These are phyloP conservation scores for Lagopus leucura DNA, from an alignment of 2,113 vertebrate species.

Conservation along the genomic window DNA sequence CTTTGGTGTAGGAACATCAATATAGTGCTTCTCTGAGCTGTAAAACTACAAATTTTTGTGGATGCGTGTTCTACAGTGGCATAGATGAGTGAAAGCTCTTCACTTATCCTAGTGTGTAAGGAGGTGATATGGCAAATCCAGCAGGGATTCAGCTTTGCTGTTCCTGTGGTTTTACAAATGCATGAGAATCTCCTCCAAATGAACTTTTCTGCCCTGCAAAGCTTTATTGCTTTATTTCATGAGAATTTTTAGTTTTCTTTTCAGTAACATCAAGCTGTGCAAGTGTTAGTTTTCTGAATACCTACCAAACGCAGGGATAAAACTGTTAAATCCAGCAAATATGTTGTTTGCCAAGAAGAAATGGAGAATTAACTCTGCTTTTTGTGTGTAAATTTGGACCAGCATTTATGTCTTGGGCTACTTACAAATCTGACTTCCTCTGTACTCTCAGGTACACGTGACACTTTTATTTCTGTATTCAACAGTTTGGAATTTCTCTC, in stretches of 20 bases:
- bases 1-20: background rate
- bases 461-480: background rate
- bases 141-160: constrained; percentile 31
- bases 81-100: background rate
- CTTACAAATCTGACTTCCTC: background rate
- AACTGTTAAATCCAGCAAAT: background rate
- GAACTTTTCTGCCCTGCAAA: constrained; percentile 34
- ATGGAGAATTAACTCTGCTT: background rate
- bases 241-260: background rate
- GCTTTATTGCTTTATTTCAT: background rate
- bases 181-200: constrained; percentile 12
- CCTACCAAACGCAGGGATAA: background rate
- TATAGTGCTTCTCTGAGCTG: background rate
- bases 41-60: constrained; percentile 4
- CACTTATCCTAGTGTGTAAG: background rate
- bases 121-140: constrained; percentile 32
- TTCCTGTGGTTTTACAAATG: background rate
- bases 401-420: background rate
- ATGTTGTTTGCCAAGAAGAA: background rate
- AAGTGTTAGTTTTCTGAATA: background rate
- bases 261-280: constrained; percentile 18
- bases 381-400: background rate
- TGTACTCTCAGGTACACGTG: background rate
- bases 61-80: background rate
- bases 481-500: background rate